Evolutionary conservation across 1,140 invertebrate genomes (phyloP).

Genomic region (Rhopalosiphum padi): DNA sequence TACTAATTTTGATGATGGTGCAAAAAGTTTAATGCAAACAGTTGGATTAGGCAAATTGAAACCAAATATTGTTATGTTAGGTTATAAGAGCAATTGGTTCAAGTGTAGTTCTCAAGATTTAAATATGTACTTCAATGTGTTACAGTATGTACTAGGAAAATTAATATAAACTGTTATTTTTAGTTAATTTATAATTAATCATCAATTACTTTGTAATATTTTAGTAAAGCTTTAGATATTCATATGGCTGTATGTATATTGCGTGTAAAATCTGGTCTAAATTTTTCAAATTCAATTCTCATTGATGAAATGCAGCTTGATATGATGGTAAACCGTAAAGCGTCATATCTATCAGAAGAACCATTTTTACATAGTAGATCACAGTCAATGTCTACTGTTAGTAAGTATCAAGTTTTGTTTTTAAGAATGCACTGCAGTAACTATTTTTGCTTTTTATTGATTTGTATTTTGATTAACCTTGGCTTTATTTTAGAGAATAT

Average conservation of each 20-base stretch:
- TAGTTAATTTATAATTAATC: background rate
- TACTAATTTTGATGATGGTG: constrained; percentile 79
- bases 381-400: constrained; percentile 53
- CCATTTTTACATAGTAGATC: constrained; percentile 54
- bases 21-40: constrained; percentile 76
- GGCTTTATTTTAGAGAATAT: background rate
- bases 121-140: constrained; percentile 86
- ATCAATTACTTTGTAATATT: constrained; percentile 60
- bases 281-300: constrained; percentile 66
- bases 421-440: background rate
- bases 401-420: background rate
- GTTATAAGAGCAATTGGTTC: constrained; percentile 91
- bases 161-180: background rate
- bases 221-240: constrained; percentile 90
- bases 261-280: constrained; percentile 81
- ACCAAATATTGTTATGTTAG: constrained; percentile 94
- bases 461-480: background rate
- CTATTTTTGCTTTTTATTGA: background rate
- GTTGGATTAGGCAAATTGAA: constrained; percentile 89
- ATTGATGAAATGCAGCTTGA: constrained; percentile 53
- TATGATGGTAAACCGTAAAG: constrained; percentile 52
- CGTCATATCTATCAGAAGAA: constrained; percentile 41
- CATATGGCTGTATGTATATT: constrained; percentile 89
- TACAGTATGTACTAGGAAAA: constrained; percentile 78
- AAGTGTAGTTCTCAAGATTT: constrained; percentile 77